Conservation (phyloP, 2,797 vertebrate genomes). For the Pantherophis vulpinus region DNA sequence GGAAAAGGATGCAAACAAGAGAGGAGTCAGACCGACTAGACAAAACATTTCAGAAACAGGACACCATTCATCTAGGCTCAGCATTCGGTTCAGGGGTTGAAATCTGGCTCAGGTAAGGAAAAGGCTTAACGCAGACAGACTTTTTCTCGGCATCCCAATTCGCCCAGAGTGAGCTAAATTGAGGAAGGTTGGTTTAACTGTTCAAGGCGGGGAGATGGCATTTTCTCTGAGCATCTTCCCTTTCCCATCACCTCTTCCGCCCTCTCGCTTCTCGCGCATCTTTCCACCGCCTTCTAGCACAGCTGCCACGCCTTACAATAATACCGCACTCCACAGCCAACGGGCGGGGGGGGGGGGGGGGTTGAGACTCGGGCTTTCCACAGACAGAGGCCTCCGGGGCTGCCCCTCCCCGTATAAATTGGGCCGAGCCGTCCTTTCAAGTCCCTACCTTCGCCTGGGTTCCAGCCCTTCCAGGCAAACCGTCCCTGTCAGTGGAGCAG, state of each 20-base stretch:
- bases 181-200: not conserved
- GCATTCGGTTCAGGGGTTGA: not conserved
- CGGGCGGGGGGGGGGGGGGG: not conserved
- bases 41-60: not conserved
- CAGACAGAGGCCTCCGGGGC: not conserved
- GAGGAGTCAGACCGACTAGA: not conserved
- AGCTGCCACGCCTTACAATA: not conserved
- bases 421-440: not conserved
- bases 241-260: not conserved
- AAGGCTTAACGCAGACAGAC: not conserved
- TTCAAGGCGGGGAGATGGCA: no score
- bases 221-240: not conserved
- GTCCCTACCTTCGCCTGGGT: not conserved
- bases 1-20: not conserved
- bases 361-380: not conserved
- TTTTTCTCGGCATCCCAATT: not conserved
- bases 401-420: rapidly evolving
- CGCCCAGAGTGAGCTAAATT: not conserved
- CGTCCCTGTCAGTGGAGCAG: not conserved
- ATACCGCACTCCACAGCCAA: not conserved
- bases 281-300: not conserved
- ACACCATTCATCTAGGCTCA: not conserved
- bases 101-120: not conserved
- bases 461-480: not conserved
- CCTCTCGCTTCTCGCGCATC: not conserved